Evolutionary conservation across 2,888 invertebrate species (phyloP), one percentile per base, ranked within the genome.

Genomic region (Acrobasis repandana): DNA sequence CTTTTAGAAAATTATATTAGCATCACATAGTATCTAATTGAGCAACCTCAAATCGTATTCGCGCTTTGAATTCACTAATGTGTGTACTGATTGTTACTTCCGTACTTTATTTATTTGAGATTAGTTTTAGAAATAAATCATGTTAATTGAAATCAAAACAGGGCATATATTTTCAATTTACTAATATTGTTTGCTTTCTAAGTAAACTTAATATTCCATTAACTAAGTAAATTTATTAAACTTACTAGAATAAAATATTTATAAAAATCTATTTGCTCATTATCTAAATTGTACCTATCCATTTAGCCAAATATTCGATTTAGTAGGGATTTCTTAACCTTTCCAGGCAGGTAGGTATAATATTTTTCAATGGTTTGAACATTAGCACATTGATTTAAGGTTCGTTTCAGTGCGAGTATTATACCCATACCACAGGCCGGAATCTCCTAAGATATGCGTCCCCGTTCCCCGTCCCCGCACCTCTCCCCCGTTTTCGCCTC

Each of bases 251-350:
- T 77, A 85, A 83, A 82, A 85, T 85, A 82, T 87, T 81, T 82
- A 78, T 78, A 79, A 74, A 77, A 85, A 79, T 82, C 79, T 88
- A 89, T 88, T 91, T 91, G 91, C 91, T 91, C 91, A 90, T 86
- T 84, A 85, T 85, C 83, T 74, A 87, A 90, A 88, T 89, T 88
- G 77, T 90, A 88, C 82, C 83, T 81, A 76, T 82, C 61, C 64
- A 61, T 77, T 80, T 88, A 87, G 87, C 79, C 74, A 85, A 90
- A 82, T 86, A 74, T 78, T 81, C 74, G 73, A 66, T 65, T 60
- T 61, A 65, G 65, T 64, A 62, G 61, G 56, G 65, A 66, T 63
- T 36, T 63, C 38, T 20, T 60, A 61, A 28, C 2, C 51, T 47
- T n/a, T 59, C 20, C 34, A 56, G 28, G 28, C 8, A 28, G 6